Conservation (phyloP, 2,113 vertebrate species). For the Siniperca chuatsi region DNA sequence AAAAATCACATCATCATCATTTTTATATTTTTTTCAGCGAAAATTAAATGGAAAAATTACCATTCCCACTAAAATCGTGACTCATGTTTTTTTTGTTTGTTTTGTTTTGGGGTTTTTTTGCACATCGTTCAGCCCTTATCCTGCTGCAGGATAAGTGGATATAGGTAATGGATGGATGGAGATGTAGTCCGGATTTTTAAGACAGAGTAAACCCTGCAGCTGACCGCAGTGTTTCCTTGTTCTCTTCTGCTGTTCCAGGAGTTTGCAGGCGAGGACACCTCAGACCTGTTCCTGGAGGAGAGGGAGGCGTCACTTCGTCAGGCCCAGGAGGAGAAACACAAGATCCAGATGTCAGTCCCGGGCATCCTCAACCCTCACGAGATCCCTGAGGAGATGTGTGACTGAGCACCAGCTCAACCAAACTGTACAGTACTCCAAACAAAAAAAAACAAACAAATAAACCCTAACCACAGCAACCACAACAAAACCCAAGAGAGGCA, state of each 20-base stretch:
- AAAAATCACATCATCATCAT: no score
- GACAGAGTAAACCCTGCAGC: background rate
- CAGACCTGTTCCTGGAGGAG: constrained; percentile 98
- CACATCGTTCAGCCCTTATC: no score
- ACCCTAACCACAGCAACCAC: constrained; percentile 68
- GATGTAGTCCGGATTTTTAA: background rate
- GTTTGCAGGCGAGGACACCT: constrained; percentile 98
- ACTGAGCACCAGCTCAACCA: constrained; percentile 84
- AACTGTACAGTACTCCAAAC: constrained; percentile 66
- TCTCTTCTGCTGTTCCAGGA: constrained; percentile 82
- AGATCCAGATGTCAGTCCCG: constrained; percentile 99
- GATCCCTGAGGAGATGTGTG: constrained; percentile 99
- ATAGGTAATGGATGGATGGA: background rate
- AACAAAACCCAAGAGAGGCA: constrained; percentile 74
- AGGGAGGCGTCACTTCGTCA: constrained; percentile 97
- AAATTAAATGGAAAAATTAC: no score
- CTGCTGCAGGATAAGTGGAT: background rate
- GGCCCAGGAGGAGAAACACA: constrained; percentile 99
- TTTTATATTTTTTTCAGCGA: no score
- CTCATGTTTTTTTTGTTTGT: no score
- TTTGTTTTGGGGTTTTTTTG: no score
- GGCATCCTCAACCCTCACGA: constrained; percentile 99
- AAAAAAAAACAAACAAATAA: constrained; percentile 29
- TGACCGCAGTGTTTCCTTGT: background rate
- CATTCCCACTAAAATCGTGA: no score